phyloP scores from a whole-genome alignment of 2,113 vertebrate genomes.

The Cheirogaleus medius region DNA sequence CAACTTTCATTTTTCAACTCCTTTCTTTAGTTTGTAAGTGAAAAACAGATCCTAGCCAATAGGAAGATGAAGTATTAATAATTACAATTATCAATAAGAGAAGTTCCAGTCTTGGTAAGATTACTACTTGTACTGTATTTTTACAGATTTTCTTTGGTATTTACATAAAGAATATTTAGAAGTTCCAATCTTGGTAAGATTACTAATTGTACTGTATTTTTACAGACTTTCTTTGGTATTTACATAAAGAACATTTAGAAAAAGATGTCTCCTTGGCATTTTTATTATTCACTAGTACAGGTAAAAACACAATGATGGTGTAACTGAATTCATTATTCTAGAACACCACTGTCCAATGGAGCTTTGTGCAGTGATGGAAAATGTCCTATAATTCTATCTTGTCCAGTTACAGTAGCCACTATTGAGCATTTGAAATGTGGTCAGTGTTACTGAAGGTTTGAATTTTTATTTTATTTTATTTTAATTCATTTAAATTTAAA shows the following conservation, averaged over 20 bases:
- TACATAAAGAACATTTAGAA: not conserved
- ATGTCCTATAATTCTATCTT: not conserved
- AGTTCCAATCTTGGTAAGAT: not conserved
- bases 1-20: not conserved
- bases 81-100: not conserved
- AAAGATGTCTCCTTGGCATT: not conserved
- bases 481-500: conserved; percentile 1
- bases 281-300: not conserved
- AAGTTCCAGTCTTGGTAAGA: not conserved
- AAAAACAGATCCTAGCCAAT: not conserved
- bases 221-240: not conserved
- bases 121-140: not conserved
- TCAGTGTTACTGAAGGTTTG: not conserved
- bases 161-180: not conserved
- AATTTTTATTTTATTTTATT: not conserved
- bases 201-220: not conserved
- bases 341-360: not conserved
- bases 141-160: not conserved
- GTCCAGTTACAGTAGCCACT: not conserved
- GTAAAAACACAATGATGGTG: not conserved
- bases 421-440: not conserved
- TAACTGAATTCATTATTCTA: not conserved
- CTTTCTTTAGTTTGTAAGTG: not conserved
- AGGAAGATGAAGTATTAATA: not conserved
- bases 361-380: not conserved